Evolutionary conservation across 2,888 invertebrate species (phyloP).

Genomic region (Koerneria pararmatus): DNA sequence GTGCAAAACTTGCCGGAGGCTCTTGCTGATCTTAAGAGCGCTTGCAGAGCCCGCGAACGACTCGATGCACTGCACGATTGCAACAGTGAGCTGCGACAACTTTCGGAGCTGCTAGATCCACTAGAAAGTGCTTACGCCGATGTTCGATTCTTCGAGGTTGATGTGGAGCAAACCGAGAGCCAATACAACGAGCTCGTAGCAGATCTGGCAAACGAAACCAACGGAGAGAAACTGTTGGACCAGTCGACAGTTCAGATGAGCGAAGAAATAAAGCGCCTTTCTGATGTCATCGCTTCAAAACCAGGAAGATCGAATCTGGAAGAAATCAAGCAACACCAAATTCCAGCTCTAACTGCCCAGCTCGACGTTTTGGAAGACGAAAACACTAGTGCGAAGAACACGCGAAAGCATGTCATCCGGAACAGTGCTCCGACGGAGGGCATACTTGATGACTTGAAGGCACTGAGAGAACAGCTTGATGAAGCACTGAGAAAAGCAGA

Average conservation of each 20-base stretch:
- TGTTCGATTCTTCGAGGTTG: slow-evolving; percentile 46
- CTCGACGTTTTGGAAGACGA: slow-evolving; percentile 15
- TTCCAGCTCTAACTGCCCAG: slow-evolving; percentile 12
- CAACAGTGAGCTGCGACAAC: slow-evolving; percentile 36
- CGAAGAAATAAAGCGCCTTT: slow-evolving; percentile 30
- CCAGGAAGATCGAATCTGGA: slow-evolving; percentile 18
- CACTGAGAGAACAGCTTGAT: slow-evolving; percentile 11
- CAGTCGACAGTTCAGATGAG: slow-evolving; percentile 36
- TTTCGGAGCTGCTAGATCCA: slow-evolving; percentile 41
- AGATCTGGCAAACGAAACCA: slow-evolving; percentile 31
- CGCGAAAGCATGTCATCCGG: slow-evolving; percentile 16
- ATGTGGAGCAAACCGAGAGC: slow-evolving; percentile 41
- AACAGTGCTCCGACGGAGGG: not conserved
- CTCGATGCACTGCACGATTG: slow-evolving; percentile 29
- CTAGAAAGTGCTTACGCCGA: slow-evolving; percentile 43
- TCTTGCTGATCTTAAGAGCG: slow-evolving; percentile 26
- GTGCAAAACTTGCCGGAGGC: slow-evolving; percentile 27
- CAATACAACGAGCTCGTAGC: slow-evolving; percentile 38
- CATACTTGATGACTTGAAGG: not conserved
- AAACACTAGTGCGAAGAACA: slow-evolving; percentile 16
- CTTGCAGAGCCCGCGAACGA: slow-evolving; percentile 26
- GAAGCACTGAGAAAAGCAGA: slow-evolving; percentile 14
- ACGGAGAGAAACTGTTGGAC: slow-evolving; percentile 34
- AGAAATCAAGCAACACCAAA: slow-evolving; percentile 12
- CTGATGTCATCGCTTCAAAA: slow-evolving; percentile 14